phyloP scores from a whole-genome alignment of 2,888 invertebrate species.

The Ischnus inquisitorius region DNA sequence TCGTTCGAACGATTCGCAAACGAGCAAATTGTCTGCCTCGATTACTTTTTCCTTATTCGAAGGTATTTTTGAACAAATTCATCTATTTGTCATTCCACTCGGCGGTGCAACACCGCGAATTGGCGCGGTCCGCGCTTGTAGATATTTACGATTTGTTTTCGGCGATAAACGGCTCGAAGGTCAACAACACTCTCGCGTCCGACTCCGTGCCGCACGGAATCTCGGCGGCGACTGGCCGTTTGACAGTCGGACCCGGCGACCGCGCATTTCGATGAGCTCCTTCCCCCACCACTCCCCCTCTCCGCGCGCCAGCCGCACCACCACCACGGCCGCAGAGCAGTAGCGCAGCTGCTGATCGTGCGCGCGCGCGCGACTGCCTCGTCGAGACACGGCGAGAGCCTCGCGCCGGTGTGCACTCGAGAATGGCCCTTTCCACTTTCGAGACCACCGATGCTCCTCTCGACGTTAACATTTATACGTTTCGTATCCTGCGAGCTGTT shows the following conservation, averaged over 20 bases:
- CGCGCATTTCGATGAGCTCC: conserved; percentile 70
- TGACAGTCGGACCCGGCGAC: conserved; percentile 70
- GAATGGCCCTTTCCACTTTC: conserved; percentile 54
- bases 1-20: no score
- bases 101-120: no score
- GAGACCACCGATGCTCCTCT: conserved; percentile 3
- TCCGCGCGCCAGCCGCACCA: conserved; percentile 33
- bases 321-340: conserved; percentile 9
- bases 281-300: conserved; percentile 12
- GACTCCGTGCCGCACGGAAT: conserved; percentile 66
- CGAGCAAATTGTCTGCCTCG: no score
- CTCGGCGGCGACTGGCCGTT: conserved; percentile 75
- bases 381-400: conserved; percentile 34
- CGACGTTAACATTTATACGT: conserved; percentile 33
- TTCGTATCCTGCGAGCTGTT: neutral
- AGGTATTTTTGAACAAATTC: no score
- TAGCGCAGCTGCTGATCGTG: conserved; percentile 48
- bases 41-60: no score
- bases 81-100: no score
- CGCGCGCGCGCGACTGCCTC: conserved; percentile 17
- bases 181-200: conserved; percentile 1
- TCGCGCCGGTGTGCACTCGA: conserved; percentile 21
- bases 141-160: no score
- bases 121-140: no score
- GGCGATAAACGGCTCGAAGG: no score